These are phyloP conservation scores for Metellina segmentata DNA, from an alignment of 2,888 invertebrate genomes.

Conservation along the genomic window DNA sequence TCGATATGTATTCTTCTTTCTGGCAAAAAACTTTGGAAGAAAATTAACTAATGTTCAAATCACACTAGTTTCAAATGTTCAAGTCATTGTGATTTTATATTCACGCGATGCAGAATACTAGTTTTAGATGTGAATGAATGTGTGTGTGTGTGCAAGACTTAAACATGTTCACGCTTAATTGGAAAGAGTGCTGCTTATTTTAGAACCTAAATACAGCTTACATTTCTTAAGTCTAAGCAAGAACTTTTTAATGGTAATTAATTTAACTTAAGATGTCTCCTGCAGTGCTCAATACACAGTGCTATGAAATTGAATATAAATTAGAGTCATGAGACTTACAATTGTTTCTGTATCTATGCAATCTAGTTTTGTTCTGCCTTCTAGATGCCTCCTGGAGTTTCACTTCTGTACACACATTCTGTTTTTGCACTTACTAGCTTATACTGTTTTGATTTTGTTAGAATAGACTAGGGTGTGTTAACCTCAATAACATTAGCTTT, in stretches of 20 bases:
- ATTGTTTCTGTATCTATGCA: neutral
- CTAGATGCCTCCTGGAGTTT: conserved; percentile 19
- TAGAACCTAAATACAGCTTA: too few species aligned
- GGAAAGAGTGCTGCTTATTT: too few species aligned
- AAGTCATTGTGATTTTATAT: too few species aligned
- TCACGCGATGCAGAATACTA: neutral
- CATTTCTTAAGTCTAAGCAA: too few species aligned
- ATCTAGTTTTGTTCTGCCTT: conserved; percentile 23
- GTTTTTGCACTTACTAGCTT: conserved; percentile 7
- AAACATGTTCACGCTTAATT: too few species aligned
- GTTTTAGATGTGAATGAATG: neutral
- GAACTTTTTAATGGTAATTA: neutral
- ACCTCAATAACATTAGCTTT: neutral
- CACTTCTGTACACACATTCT: conserved; percentile 2
- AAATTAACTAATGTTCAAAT: too few species aligned
- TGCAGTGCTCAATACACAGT: conserved; percentile 74
- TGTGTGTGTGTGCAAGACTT: too few species aligned
- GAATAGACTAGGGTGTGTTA: conserved; percentile 3
- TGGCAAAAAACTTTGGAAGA: too few species aligned
- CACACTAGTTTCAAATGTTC: too few species aligned
- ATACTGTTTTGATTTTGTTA: conserved; percentile 1
- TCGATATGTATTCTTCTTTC: too few species aligned
- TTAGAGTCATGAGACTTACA: neutral
- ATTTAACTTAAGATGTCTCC: neutral
- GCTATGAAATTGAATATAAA: conserved; percentile 7